Conservation (phyloP, 2,888 invertebrate genomes). For the Apotomis betuletana region DNA sequence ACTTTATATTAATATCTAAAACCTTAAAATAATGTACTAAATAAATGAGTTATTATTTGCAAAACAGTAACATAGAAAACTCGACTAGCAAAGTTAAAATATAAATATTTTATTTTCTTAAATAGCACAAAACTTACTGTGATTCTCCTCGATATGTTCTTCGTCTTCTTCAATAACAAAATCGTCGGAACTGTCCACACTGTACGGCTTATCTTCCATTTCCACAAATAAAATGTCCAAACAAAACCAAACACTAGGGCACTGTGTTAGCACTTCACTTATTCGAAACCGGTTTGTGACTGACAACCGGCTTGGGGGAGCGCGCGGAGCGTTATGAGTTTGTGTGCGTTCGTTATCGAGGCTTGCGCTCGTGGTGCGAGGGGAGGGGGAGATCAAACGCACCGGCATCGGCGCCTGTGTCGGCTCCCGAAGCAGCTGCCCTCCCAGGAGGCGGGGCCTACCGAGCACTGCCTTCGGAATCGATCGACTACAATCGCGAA, state of each 20-base stretch:
- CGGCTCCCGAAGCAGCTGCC: slow-evolving; percentile 79
- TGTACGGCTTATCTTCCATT: slow-evolving; percentile 81
- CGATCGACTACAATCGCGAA: slow-evolving; percentile 74
- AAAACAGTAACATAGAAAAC: too few relatives aligned
- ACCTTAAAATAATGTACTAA: too few relatives aligned
- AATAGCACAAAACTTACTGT: slow-evolving; percentile 63
- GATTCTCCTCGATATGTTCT: slow-evolving; percentile 71
- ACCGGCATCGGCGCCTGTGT: slow-evolving; percentile 76
- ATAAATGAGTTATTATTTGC: too few relatives aligned
- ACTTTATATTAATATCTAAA: too few relatives aligned
- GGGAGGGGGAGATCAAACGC: slow-evolving; percentile 75
- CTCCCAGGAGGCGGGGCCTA: slow-evolving; percentile 80
- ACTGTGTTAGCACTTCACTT: slow-evolving; percentile 68
- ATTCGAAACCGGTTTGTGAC: slow-evolving; percentile 77
- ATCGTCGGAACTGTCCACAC: slow-evolving; percentile 81
- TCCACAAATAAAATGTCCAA: slow-evolving; percentile 68
- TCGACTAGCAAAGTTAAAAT: too few relatives aligned
- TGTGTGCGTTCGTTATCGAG: slow-evolving; percentile 78
- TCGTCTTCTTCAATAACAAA: slow-evolving; percentile 79
- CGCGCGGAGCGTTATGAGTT: slow-evolving; percentile 79
- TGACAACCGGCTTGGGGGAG: slow-evolving; percentile 80
- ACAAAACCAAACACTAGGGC: slow-evolving; percentile 70
- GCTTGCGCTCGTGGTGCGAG: slow-evolving; percentile 62
- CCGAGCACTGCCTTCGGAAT: slow-evolving; percentile 77
- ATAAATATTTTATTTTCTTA: background rate